Evolutionary conservation across 2,113 vertebrate genomes (phyloP).

Genomic region (Xiphophorus maculatus): DNA sequence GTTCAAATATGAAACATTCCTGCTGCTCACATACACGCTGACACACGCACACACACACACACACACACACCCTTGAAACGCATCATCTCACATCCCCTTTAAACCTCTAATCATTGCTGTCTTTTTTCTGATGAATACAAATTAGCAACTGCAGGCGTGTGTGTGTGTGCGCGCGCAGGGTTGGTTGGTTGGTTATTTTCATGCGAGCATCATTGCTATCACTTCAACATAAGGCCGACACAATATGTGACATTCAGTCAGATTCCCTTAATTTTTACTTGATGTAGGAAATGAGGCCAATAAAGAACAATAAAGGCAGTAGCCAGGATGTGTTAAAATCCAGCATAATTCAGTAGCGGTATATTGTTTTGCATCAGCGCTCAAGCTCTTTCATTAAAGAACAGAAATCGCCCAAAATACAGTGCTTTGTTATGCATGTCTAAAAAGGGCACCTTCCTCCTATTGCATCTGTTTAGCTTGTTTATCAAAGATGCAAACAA

Average conservation of each 20-base stretch:
- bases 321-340: slow-evolving; percentile 25
- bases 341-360: slow-evolving; percentile 3
- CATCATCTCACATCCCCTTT: slow-evolving; percentile 65
- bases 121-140: slow-evolving; percentile 64
- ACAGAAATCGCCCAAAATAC: background rate
- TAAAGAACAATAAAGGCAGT: slow-evolving; percentile 25
- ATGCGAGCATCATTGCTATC: slow-evolving; percentile 46
- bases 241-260: slow-evolving; percentile 49
- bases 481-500: background rate
- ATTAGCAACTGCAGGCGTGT: slow-evolving; percentile 34
- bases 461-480: background rate
- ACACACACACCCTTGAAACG: slow-evolving; percentile 34
- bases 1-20: slow-evolving; percentile 45
- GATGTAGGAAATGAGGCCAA: slow-evolving; percentile 34
- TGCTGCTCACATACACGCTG: no score
- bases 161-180: no score
- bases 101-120: slow-evolving; percentile 66
- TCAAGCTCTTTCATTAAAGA: slow-evolving; percentile 10
- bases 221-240: slow-evolving; percentile 35
- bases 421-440: background rate
- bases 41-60: slow-evolving; percentile 37
- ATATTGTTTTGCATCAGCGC: background rate
- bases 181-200: slow-evolving; percentile 44
- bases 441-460: background rate
- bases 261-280: slow-evolving; percentile 50